phyloP scores from a whole-genome alignment of 2,113 vertebrate genomes.

The Lichenostomus cassidix region DNA sequence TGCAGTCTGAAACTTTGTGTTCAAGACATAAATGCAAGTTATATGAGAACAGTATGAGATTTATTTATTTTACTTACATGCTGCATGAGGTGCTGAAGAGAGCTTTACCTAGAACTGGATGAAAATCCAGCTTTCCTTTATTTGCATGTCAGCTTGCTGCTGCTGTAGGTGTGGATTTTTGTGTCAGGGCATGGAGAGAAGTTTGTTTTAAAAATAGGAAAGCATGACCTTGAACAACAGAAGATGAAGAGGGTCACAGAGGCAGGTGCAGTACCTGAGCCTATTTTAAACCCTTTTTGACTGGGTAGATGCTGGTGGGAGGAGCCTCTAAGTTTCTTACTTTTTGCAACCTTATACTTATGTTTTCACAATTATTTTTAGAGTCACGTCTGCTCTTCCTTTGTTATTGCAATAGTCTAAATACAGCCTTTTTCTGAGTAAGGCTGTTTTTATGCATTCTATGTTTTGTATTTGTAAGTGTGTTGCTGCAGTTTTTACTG shows the following conservation, averaged over 20 bases:
- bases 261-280: slow-evolving; percentile 10
- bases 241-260: not conserved
- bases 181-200: not conserved
- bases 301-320: not conserved
- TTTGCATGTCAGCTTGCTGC: not conserved
- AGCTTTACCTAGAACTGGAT: not conserved
- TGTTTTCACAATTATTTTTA: slow-evolving; percentile 33
- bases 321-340: not conserved
- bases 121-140: not conserved
- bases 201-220: not conserved
- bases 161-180: not conserved
- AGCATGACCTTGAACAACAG: not conserved
- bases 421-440: not conserved
- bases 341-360: not conserved
- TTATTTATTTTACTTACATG: not conserved
- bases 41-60: not conserved
- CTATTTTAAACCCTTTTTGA: not conserved
- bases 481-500: not conserved
- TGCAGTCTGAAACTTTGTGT: not conserved
- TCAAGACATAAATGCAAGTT: not conserved
- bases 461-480: not conserved
- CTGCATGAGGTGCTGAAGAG: not conserved
- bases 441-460: not conserved
- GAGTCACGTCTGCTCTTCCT: not conserved
- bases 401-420: not conserved